phyloP scores from a whole-genome alignment of 2,888 invertebrate species.

The Abscondita cerata region DNA sequence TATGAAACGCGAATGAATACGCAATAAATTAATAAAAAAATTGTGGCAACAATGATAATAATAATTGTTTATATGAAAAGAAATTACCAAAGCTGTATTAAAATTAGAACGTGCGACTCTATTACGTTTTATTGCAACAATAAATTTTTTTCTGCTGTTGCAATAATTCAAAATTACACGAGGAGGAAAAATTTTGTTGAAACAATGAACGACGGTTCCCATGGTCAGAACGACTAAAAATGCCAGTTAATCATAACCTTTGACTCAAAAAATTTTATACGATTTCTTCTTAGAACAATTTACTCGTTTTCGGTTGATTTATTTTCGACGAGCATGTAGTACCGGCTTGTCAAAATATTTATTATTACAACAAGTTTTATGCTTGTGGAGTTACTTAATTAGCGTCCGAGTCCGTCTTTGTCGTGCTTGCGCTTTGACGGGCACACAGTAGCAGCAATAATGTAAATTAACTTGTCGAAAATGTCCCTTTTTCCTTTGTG shows the following conservation, averaged over 20 bases:
- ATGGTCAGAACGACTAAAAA: conserved; percentile 30
- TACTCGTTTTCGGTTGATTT: conserved; percentile 32
- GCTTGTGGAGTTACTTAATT: conserved; percentile 4
- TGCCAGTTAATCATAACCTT: conserved; percentile 31
- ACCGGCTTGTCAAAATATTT: conserved; percentile 31
- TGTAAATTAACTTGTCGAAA: conserved; percentile 30
- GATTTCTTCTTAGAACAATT: conserved; percentile 32
- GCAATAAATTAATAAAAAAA: conserved; percentile 10
- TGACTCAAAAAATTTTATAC: conserved; percentile 33
- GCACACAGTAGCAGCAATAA: conserved; percentile 26
- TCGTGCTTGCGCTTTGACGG: conserved; percentile 15
- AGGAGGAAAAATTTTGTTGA: conserved; percentile 28
- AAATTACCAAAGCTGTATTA: not conserved
- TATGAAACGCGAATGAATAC: not conserved
- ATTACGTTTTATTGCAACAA: conserved; percentile 16
- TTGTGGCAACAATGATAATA: not conserved
- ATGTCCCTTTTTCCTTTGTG: conserved; percentile 16
- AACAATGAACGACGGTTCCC: conserved; percentile 33
- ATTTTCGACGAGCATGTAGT: conserved; percentile 22
- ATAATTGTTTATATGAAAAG: conserved; percentile 1
- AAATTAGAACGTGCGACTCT: conserved; percentile 26
- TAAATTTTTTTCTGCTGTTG: conserved; percentile 15
- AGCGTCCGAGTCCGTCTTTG: conserved; percentile 4
- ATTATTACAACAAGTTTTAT: conserved; percentile 32
- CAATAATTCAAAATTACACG: conserved; percentile 25